Evolutionary conservation across 2,888 invertebrate genomes (phyloP), one percentile per base, ranked within the genome.

Genomic region (Drosophila recens): DNA sequence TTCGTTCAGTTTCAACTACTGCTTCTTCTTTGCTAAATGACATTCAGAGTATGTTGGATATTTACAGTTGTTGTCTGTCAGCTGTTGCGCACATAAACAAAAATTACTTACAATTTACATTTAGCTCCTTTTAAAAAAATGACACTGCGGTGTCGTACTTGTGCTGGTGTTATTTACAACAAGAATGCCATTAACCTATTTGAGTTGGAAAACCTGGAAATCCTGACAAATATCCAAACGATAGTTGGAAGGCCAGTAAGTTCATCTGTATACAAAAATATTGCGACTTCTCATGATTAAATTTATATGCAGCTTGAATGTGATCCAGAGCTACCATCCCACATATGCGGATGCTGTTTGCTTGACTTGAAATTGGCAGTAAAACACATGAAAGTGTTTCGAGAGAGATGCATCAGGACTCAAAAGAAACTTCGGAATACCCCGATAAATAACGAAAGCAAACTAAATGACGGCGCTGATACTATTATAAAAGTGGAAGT

Each of bases 131-230:
- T 36, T 1, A 45, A 8, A 13, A 75, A 49, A 62, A 88, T 88
- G 89, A 33, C 89, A 5, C 43, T 72, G 0, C 66, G 66, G 48
- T 83, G 89, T 56, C 78, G 89, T n/a, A 83, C 68, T 11, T 88
- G 83, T 17, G 74, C 33, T 33, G 57, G 30, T 38, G 54, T 73
- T 9, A 82, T 87, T 36, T 87, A 87, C 27, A 75, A 82, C 2
- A 49, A 34, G 2, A 85, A 76, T 13, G 77, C 86, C 2, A 80
- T 67, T 6, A 76, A 87, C 64, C 46, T 82, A 0, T 82, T 82
- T 17, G 34, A 63, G 0, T 15, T 15, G 0, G 65, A 70, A 8
- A 87, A 71, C 63, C 38, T 51, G 0, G 54, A 61, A 36, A 42
- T 82, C 8, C 45, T 82, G 34, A 15, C 30, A 11, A 59, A 72